Evolutionary conservation across 2,888 invertebrate genomes (phyloP).

Genomic region (Phytoseiulus persimilis): DNA sequence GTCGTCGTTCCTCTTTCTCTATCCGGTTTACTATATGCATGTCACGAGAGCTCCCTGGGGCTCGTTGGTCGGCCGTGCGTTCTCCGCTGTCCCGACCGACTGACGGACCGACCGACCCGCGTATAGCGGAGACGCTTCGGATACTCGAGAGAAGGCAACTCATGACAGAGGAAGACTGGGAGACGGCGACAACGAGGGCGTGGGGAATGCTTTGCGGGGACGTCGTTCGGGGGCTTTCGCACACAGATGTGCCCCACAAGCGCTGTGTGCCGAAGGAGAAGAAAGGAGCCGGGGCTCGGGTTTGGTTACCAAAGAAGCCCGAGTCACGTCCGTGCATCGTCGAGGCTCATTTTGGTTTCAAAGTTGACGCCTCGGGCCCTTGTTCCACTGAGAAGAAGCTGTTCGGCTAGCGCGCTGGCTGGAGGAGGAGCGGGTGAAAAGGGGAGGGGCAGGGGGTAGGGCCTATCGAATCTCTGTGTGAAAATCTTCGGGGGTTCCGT

Average conservation of each 20-base stretch:
- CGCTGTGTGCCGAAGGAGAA: neutral
- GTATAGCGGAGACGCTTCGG: neutral
- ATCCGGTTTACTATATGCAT: neutral
- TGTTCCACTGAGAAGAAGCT: neutral
- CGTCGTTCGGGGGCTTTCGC: neutral
- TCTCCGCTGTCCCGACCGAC: neutral
- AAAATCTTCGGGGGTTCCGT: neutral
- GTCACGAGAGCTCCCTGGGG: neutral
- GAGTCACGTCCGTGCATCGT: neutral
- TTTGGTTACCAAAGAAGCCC: neutral
- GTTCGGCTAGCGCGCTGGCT: neutral
- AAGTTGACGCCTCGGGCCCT: neutral
- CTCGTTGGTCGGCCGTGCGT: neutral
- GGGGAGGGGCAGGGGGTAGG: no score
- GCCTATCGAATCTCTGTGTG: neutral
- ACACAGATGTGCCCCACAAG: neutral
- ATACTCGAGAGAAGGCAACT: neutral
- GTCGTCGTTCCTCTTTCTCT: neutral
- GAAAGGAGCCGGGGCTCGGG: neutral
- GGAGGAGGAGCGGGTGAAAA: no score
- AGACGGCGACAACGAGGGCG: neutral
- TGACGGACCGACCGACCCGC: no score
- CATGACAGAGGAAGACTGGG: neutral
- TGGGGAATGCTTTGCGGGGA: neutral
- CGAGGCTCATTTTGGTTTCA: slow-evolving; percentile 5